Evolutionary conservation across 2,888 invertebrate genomes (phyloP).

Genomic region (Eudemis profundana): DNA sequence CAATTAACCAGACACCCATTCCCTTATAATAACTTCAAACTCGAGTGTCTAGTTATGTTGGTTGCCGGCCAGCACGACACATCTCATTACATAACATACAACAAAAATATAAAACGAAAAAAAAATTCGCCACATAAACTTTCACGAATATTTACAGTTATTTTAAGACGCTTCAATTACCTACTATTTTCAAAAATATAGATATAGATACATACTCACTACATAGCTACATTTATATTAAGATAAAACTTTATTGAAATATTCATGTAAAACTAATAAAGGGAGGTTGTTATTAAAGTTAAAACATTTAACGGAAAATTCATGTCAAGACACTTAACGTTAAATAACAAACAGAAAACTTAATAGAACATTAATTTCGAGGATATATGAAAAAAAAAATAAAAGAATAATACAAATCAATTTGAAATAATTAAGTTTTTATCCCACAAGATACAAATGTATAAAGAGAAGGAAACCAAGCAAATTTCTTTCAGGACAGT

Average conservation of each 20-base stretch:
- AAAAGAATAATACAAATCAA: constrained; percentile 2
- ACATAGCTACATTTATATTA: constrained; percentile 77
- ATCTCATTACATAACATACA: constrained; percentile 77
- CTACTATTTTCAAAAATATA: constrained; percentile 82
- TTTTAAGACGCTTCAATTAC: constrained; percentile 72
- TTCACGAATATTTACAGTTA: constrained; percentile 82
- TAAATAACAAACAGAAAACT: constrained; percentile 41
- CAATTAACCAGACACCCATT: constrained; percentile 53
- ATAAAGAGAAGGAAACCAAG: neutral
- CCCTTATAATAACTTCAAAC: constrained; percentile 12
- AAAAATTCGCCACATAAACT: constrained; percentile 82
- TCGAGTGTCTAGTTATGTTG: constrained; percentile 55
- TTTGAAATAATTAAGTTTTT: neutral
- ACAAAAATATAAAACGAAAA: constrained; percentile 75
- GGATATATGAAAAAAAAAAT: constrained; percentile 10
- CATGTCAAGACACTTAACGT: constrained; percentile 26
- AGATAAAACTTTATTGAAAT: constrained; percentile 72
- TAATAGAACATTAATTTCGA: constrained; percentile 35
- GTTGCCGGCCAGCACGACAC: constrained; percentile 64
- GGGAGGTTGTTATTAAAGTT: constrained; percentile 64
- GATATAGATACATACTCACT: constrained; percentile 79
- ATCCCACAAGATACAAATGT: constrained; percentile 3
- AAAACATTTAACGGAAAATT: constrained; percentile 47
- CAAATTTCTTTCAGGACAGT: constrained; percentile 17
- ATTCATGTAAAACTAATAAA: constrained; percentile 68